Evolutionary conservation across 2,113 vertebrate genomes (phyloP).

Genomic region (Erpornis zantholeuca): DNA sequence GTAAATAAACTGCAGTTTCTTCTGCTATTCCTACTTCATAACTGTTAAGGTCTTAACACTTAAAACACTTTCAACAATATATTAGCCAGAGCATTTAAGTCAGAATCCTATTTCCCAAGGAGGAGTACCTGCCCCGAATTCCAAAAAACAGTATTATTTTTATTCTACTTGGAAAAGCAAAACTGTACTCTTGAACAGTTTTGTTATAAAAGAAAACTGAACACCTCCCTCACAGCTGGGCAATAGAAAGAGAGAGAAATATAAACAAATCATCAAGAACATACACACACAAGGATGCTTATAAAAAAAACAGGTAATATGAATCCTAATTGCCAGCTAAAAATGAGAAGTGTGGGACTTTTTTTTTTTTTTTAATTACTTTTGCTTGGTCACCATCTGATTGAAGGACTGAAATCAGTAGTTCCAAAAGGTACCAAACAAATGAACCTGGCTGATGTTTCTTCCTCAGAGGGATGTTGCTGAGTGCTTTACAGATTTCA

Average conservation of each 20-base stretch:
- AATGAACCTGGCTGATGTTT: neutral
- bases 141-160: neutral
- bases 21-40: neutral
- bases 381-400: neutral
- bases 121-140: neutral
- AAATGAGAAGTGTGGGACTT: neutral
- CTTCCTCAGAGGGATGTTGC: accelerated
- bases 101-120: neutral
- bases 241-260: neutral
- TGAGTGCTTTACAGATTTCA: neutral
- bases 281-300: neutral
- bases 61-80: neutral
- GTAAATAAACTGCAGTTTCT: neutral
- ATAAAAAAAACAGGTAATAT: neutral
- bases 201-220: neutral
- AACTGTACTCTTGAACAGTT: neutral
- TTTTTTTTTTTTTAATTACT: neutral
- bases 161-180: neutral
- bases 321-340: neutral
- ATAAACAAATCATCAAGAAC: neutral
- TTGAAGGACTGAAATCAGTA: neutral
- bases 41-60: neutral
- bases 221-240: neutral
- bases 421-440: neutral
- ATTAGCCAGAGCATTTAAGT: neutral